Conservation (phyloP, 2,888 invertebrate species). For the Drosophila lutescens region DNA sequence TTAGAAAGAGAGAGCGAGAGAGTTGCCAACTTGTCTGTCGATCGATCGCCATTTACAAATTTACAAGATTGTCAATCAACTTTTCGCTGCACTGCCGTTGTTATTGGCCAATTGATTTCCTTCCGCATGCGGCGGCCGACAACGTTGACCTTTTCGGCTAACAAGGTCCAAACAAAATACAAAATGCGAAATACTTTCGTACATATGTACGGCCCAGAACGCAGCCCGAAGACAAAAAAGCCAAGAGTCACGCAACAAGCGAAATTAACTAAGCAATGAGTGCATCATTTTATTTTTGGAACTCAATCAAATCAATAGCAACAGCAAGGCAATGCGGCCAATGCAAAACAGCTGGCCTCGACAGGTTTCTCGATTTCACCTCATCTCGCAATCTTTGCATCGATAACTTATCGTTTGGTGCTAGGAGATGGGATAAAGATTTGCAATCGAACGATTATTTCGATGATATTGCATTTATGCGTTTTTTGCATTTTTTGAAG, state of each 20-base stretch:
- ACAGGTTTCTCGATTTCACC: constrained; percentile 6
- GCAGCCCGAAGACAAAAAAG: constrained; percentile 49
- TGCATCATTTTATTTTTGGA: constrained; percentile 77
- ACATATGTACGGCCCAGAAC: constrained; percentile 7
- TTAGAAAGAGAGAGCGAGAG: constrained; percentile 36
- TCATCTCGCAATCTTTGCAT: not conserved
- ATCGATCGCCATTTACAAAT: constrained; percentile 56
- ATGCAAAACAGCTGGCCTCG: constrained; percentile 20
- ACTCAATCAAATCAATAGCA: constrained; percentile 72
- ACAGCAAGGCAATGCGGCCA: constrained; percentile 27
- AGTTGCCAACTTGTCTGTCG: constrained; percentile 49
- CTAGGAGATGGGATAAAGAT: not conserved
- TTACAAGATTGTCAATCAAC: constrained; percentile 64
- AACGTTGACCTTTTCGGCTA: constrained; percentile 60
- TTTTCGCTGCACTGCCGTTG: constrained; percentile 45
- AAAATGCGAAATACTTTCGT: not conserved
- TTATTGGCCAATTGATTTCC: constrained; percentile 51
- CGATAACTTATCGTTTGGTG: constrained; percentile 18
- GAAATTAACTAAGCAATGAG: constrained; percentile 50
- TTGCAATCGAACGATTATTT: constrained; percentile 5
- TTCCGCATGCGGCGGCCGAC: constrained; percentile 57
- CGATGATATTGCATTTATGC: not conserved
- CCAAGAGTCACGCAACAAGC: constrained; percentile 71
- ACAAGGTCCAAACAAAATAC: constrained; percentile 10
- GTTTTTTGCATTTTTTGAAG: no score